Evolutionary conservation across 2,888 invertebrate species (phyloP).

Genomic region (Zygogramma bicolorata): DNA sequence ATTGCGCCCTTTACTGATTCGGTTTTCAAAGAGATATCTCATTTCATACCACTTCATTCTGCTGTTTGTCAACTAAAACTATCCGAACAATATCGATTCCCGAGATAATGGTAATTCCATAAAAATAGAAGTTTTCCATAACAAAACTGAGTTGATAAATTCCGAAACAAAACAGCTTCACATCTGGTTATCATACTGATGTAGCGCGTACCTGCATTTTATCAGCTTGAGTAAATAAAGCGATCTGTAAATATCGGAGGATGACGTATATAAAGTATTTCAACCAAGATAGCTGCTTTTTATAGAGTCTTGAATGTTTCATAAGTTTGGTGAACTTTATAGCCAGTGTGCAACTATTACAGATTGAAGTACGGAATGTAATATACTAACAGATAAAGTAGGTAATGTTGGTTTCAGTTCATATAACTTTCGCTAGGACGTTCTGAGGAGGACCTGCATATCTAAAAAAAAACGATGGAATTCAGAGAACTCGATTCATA

Average conservation of each 20-base stretch:
- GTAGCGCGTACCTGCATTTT: slow-evolving; percentile 38
- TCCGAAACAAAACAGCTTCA: slow-evolving; percentile 14
- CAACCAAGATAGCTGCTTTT: not conserved
- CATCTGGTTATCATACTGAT: slow-evolving; percentile 31
- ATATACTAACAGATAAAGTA: not conserved
- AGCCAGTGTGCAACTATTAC: not conserved
- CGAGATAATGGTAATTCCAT: not conserved
- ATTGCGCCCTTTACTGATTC: too few species aligned
- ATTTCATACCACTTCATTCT: too few species aligned
- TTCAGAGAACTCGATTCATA: not conserved
- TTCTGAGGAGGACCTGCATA: not conserved
- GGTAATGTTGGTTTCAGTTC: not conserved
- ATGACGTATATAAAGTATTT: slow-evolving; percentile 30
- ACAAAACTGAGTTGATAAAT: slow-evolving; percentile 2
- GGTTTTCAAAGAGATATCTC: too few species aligned
- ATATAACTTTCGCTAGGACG: not conserved
- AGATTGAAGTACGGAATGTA: not conserved
- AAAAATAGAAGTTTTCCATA: not conserved
- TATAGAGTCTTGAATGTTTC: not conserved
- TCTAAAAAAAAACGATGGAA: not conserved
- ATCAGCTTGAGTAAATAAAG: slow-evolving; percentile 38
- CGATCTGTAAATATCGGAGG: slow-evolving; percentile 34
- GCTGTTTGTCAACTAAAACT: not conserved
- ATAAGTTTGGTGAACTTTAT: not conserved
- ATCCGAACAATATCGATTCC: not conserved